Evolutionary conservation across 2,797 vertebrate species (phyloP), one percentile per base, ranked within the genome.

Genomic region (Molossus alvarezi): DNA sequence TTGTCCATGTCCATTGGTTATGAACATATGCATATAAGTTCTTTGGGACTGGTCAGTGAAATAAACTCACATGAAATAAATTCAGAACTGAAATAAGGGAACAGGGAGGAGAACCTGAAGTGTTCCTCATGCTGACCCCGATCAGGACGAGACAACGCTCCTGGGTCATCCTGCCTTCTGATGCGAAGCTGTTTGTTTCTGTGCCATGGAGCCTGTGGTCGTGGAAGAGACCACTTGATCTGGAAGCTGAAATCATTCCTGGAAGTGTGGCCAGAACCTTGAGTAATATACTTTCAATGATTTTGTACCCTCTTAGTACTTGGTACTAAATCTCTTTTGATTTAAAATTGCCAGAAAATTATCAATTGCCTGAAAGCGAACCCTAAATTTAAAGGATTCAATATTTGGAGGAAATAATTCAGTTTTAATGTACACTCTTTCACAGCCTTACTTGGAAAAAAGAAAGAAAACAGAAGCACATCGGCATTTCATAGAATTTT

Each of bases 401-500:
- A n/a, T 93, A 77, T 55, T 64, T 91, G 23, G 9, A 95, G 25
- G 25, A 91, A 72, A 69, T 6, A 72, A 91, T 64, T 77, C 62
- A 85, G 13, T 17, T 91, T 81, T 91, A 72, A 89, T 67, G 88
- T 92, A 75, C 14, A 18, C 2, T 37, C 1, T 1, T 69, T 85
- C 18, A 88, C 8, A 77, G 48, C 12, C 76, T 94, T 57, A 48
- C 45, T 90, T 77, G 33, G 41, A 45, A 45, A 45, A 60, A 71
- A 88, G 55, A 87, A 53, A 17, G 6, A 17, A 45, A 79, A 57
- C 4, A 57, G 45, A 15, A 13, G 11, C 23, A 6, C 41, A 91
- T 88, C 45, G 17, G 25, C 91, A 81, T 85, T 90, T 95, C 23
- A 83, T 53, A 57, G 29, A 76, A 29, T 81, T 89, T 87, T n/a